A percentile compares a stretch with the other conserved stretches of the same genome.
phyloP scores from a whole-genome alignment of 2,113 vertebrate species.

The Setophaga petechia region DNA sequence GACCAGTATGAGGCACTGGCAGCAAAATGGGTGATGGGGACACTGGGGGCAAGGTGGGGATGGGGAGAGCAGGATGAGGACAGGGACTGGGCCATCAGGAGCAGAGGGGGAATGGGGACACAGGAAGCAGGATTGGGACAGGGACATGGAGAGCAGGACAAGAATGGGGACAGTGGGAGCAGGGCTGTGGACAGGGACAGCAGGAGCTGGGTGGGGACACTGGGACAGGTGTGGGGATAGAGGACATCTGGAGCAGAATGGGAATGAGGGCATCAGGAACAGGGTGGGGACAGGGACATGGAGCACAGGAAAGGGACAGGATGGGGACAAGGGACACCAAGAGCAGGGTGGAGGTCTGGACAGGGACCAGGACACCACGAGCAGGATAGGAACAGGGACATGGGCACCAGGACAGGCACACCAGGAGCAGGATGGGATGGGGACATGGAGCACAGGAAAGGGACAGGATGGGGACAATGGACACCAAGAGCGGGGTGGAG shows the following conservation, averaged over 20 bases:
- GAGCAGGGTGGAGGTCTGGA: neutral
- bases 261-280: neutral
- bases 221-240: neutral
- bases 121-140: neutral
- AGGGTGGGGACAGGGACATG: neutral
- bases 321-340: neutral
- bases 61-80: neutral
- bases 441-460: neutral
- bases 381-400: neutral
- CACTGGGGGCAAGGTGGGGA: neutral
- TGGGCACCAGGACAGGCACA: neutral
- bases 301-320: neutral
- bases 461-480: neutral
- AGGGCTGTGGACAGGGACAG: neutral
- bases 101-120: neutral
- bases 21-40: neutral
- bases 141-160: neutral
- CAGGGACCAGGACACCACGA: neutral
- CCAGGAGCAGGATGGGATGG: neutral
- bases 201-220: too few relatives aligned
- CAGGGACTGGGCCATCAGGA: neutral
- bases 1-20: too few relatives aligned
- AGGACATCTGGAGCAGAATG: neutral
- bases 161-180: neutral
- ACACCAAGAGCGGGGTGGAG: neutral